Percentiles rank a stretch among this genome's conserved stretches.
Conservation (phyloP, 35 echinoderm and acorn worm genomes). For the Strongylocentrotus purpuratus region DNA sequence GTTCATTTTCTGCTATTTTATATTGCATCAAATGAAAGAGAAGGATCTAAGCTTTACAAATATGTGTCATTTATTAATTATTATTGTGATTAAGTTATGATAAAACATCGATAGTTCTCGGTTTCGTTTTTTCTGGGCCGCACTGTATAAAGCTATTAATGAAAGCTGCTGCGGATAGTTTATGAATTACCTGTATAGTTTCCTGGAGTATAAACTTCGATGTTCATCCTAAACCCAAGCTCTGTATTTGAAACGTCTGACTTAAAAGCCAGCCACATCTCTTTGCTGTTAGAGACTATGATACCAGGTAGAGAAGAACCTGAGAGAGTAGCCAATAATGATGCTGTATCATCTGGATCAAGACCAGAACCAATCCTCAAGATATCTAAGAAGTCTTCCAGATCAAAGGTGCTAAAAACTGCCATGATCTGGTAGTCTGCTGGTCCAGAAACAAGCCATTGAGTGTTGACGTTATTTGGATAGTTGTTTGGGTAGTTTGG, state of each 20-base stretch:
- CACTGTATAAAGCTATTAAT: too few species aligned
- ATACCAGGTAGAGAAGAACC: background rate
- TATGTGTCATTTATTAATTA: too few species aligned
- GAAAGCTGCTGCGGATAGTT: too few species aligned
- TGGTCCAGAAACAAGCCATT: constrained; percentile 17
- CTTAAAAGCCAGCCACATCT: constrained; percentile 8
- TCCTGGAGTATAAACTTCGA: background rate
- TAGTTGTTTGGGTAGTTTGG: background rate
- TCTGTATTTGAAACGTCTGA: background rate
- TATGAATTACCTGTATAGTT: background rate
- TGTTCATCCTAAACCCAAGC: background rate
- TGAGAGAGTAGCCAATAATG: background rate
- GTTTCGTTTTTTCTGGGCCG: too few species aligned
- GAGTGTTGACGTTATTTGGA: background rate
- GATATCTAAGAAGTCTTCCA: background rate
- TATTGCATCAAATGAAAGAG: too few species aligned
- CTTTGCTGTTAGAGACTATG: background rate
- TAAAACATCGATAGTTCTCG: too few species aligned
- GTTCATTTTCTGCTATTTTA: too few species aligned
- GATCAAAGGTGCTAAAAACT: background rate
- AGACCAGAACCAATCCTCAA: constrained; percentile 17
- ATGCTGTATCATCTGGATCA: background rate
- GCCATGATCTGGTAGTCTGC: background rate
- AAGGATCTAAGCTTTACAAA: too few species aligned
- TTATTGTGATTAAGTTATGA: too few species aligned